These are phyloP conservation scores for Callocephalon fimbriatum DNA, from an alignment of 2,113 vertebrate species.

Conservation along the genomic window DNA sequence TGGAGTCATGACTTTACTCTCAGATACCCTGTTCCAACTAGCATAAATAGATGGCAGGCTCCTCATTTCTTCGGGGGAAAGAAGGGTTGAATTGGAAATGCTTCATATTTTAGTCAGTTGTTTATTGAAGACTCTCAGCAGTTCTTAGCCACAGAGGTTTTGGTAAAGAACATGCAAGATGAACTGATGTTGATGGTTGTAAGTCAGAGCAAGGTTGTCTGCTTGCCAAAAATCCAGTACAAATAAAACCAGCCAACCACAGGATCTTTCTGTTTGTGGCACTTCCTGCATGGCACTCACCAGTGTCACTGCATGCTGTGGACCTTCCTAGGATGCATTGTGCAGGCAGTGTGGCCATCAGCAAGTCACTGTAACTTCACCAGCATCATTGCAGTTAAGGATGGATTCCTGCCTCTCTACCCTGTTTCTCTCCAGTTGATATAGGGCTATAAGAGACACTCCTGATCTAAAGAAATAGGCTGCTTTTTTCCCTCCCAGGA, in stretches of 20 bases:
- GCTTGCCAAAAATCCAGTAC: not conserved
- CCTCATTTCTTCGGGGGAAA: not conserved
- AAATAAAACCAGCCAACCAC: not conserved
- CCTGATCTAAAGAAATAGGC: not conserved
- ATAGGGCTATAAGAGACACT: not conserved
- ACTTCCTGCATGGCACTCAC: not conserved
- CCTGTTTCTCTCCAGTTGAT: not conserved
- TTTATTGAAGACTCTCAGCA: not conserved
- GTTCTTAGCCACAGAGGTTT: not conserved
- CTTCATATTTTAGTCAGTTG: not conserved
- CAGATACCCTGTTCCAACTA: not conserved
- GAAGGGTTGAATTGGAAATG: not conserved
- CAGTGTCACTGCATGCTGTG: accelerated
- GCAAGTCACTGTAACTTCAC: not conserved
- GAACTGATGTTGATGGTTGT: not conserved
- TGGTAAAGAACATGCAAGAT: not conserved
- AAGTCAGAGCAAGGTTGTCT: not conserved
- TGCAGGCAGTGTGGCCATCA: not conserved
- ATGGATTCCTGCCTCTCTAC: not conserved
- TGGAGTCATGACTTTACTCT: not conserved
- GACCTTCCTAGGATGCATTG: not conserved
- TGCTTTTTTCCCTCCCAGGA: not conserved
- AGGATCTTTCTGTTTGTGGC: not conserved
- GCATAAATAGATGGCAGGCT: not conserved
- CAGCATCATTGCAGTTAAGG: not conserved